phyloP scores from a whole-genome alignment of 1,140 invertebrate genomes.

The Lineus longissimus region DNA sequence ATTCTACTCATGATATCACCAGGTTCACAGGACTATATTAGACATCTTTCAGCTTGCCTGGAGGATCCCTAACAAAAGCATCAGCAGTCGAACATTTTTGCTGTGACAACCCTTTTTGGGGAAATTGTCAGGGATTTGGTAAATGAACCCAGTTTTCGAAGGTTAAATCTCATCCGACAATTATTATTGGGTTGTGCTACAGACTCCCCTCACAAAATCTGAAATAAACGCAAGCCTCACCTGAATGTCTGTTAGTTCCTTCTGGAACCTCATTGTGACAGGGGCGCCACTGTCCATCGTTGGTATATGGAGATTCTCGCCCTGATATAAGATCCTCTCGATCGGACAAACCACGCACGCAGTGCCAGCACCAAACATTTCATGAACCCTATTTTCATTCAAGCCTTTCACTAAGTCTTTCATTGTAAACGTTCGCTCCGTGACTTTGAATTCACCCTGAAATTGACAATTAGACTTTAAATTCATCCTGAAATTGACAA shows the following conservation, averaged over 20 bases:
- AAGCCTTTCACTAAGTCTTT: conserved; percentile 69
- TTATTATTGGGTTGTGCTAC: no score
- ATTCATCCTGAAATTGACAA: conserved; percentile 61
- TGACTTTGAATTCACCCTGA: conserved; percentile 74
- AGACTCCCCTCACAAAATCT: no score
- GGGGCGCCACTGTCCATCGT: conserved; percentile 61
- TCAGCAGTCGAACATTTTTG: background rate
- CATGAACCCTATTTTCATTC: conserved; percentile 76
- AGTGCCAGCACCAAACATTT: conserved; percentile 92
- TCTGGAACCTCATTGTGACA: conserved; percentile 60
- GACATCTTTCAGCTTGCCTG: background rate
- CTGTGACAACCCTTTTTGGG: background rate
- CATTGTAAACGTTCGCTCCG: conserved; percentile 85
- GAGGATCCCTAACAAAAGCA: background rate
- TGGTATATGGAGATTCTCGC: conserved; percentile 39
- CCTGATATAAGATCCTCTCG: conserved; percentile 69
- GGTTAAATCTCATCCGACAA: no score
- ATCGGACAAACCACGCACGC: conserved; percentile 90
- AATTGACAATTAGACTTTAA: conserved; percentile 64
- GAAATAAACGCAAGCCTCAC: no score
- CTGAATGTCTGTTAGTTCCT: conserved; percentile 72
- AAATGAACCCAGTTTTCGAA: no score
- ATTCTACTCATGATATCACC: background rate
- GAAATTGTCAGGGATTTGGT: no score
- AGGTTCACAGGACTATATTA: background rate